phyloP scores from a whole-genome alignment of 2,888 invertebrate genomes.

The Chrysodeixis includens region DNA sequence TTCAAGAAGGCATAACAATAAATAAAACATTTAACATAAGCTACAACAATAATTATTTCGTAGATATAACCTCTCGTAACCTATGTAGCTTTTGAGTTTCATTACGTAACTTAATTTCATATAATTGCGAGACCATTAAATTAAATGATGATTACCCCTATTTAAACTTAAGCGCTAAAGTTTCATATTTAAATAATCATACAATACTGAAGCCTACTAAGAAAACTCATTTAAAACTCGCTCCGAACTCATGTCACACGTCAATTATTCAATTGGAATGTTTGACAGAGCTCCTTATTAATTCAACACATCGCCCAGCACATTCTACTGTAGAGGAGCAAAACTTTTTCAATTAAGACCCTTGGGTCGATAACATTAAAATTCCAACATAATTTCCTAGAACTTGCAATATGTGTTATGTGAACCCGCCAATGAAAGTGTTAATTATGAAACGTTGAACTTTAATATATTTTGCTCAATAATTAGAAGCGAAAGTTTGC shows the following conservation, averaged over 20 bases:
- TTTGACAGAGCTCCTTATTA: conserved; percentile 77
- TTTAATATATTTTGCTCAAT: conserved; percentile 9
- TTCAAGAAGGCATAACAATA: no score
- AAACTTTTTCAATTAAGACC: conserved; percentile 87
- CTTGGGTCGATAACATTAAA: conserved; percentile 79
- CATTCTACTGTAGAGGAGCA: conserved; percentile 67
- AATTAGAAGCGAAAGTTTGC: not conserved
- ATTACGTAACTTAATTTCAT: not conserved
- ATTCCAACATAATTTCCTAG: conserved; percentile 79
- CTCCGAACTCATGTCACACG: conserved; percentile 63
- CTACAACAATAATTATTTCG: no score
- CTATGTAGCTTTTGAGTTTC: not conserved
- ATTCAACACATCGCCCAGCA: conserved; percentile 79
- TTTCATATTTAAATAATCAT: conserved; percentile 56
- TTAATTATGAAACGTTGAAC: conserved; percentile 56
- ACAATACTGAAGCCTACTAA: conserved; percentile 49
- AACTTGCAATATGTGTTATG: conserved; percentile 62
- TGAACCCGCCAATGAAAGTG: conserved; percentile 57
- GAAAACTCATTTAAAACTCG: conserved; percentile 72
- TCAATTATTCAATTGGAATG: conserved; percentile 79
- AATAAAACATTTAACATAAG: no score
- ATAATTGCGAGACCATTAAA: conserved; percentile 27
- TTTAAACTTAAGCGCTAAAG: conserved; percentile 23
- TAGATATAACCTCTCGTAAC: no score
- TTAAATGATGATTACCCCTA: conserved; percentile 36